Percentiles rank a stretch among this genome's conserved stretches.
Evolutionary conservation across 2,888 invertebrate genomes (phyloP).

Genomic region (Octonoba sinensis): DNA sequence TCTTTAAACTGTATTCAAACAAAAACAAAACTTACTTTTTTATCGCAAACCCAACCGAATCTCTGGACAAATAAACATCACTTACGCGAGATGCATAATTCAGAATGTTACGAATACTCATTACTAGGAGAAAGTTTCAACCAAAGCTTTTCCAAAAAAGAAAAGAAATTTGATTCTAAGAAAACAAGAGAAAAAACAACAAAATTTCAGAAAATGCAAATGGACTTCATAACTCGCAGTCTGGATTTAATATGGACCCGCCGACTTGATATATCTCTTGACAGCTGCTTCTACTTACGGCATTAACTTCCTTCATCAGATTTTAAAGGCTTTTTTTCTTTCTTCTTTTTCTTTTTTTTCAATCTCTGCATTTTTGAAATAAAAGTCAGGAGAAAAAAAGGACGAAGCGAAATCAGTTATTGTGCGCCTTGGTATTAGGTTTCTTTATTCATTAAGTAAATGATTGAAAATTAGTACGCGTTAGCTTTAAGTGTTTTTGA

Average conservation of each 20-base stretch:
- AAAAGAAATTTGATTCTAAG: constrained; percentile 21
- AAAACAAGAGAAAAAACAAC: constrained; percentile 36
- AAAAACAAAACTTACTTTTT: no score
- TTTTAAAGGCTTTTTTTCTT: constrained; percentile 52
- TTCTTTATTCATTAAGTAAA: constrained; percentile 62
- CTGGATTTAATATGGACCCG: constrained; percentile 61
- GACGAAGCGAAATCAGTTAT: constrained; percentile 55
- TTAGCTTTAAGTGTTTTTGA: constrained; percentile 56
- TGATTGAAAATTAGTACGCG: constrained; percentile 61
- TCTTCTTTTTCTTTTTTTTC: constrained; percentile 22
- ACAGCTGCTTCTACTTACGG: constrained; percentile 62
- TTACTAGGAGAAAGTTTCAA: no score
- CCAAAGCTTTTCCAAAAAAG: constrained; percentile 14
- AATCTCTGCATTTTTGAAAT: constrained; percentile 8
- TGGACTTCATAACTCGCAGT: constrained; percentile 59
- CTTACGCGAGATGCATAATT: no score
- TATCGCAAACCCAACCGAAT: no score
- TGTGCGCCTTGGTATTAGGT: constrained; percentile 45
- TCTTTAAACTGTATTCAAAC: no score
- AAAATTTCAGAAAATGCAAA: constrained; percentile 50
- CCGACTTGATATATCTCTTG: constrained; percentile 62
- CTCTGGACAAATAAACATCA: no score
- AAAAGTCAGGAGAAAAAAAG: not conserved
- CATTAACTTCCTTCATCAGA: constrained; percentile 62
- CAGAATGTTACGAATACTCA: no score